Conservation (phyloP, 2,888 invertebrate genomes). For the Machimus atricapillus region DNA sequence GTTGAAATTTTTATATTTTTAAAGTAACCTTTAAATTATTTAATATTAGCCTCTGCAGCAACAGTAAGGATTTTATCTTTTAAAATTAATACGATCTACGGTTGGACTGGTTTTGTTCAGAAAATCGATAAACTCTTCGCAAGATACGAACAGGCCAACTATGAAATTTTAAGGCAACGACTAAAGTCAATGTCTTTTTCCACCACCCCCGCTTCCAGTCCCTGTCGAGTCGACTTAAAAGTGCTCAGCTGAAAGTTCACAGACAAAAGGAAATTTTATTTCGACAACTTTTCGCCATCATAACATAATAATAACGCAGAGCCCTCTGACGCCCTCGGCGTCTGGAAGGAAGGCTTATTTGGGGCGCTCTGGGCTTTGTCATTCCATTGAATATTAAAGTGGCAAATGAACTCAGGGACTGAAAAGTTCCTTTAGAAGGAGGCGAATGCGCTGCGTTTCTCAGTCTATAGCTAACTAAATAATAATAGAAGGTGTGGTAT, state of each 20-base stretch:
- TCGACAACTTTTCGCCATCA: background rate
- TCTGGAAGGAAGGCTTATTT: background rate
- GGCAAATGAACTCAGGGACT: conserved; percentile 32
- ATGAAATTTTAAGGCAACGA: background rate
- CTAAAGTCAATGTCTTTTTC: background rate
- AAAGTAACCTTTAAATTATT: background rate
- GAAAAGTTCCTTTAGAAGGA: background rate
- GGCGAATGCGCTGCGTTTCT: background rate
- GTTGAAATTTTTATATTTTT: conserved; percentile 44
- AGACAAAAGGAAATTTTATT: background rate
- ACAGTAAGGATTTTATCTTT: background rate
- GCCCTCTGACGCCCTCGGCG: background rate
- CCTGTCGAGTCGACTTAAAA: background rate
- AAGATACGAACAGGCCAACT: background rate
- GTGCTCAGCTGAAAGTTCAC: background rate
- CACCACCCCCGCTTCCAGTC: background rate
- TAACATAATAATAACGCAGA: background rate
- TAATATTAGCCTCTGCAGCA: background rate
- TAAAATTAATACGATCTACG: background rate
- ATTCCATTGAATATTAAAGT: conserved; percentile 37
- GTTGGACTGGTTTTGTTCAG: background rate
- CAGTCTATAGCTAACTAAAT: background rate
- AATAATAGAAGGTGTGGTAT: background rate
- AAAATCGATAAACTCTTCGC: background rate
- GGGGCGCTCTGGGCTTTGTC: background rate